These are phyloP conservation scores for Lasius platythorax DNA, from an alignment of 2,888 invertebrate species.

Conservation along the genomic window DNA sequence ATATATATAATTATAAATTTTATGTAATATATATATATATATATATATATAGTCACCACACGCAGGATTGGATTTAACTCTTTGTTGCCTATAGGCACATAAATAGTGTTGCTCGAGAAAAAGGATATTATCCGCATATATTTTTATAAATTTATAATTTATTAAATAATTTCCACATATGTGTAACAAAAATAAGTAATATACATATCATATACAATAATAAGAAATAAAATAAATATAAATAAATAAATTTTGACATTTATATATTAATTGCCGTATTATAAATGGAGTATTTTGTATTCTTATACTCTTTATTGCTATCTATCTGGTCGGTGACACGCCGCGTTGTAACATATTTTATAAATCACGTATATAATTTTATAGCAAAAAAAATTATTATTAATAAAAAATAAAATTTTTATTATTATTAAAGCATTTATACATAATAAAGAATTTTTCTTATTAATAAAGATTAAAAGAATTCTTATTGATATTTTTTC, in stretches of 20 bases:
- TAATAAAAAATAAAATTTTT: too few relatives aligned
- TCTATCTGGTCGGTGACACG: background rate
- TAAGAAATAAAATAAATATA: background rate
- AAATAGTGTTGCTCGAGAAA: background rate
- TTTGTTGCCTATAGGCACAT: background rate
- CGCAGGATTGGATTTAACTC: background rate
- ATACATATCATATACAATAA: background rate
- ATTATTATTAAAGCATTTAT: too few relatives aligned
- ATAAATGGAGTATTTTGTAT: background rate
- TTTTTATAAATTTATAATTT: conserved; percentile 7
- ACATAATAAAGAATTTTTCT: too few relatives aligned
- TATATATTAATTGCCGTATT: background rate
- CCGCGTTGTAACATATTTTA: background rate
- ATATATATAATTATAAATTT: conserved; percentile 55
- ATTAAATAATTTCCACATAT: background rate
- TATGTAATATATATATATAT: conserved; percentile 53
- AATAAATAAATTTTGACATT: conserved; percentile 15
- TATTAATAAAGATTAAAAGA: too few relatives aligned
- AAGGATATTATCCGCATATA: background rate
- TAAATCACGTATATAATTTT: background rate
- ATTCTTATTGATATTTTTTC: too few relatives aligned
- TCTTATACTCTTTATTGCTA: background rate
- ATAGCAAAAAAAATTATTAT: too few relatives aligned
- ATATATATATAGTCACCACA: conserved; percentile 1
- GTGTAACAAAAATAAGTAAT: conserved; percentile 16